A percentile compares a stretch with the other conserved stretches of the same genome.
Conservation (phyloP, 2,888 invertebrate species). For the Galeruca laticollis region DNA sequence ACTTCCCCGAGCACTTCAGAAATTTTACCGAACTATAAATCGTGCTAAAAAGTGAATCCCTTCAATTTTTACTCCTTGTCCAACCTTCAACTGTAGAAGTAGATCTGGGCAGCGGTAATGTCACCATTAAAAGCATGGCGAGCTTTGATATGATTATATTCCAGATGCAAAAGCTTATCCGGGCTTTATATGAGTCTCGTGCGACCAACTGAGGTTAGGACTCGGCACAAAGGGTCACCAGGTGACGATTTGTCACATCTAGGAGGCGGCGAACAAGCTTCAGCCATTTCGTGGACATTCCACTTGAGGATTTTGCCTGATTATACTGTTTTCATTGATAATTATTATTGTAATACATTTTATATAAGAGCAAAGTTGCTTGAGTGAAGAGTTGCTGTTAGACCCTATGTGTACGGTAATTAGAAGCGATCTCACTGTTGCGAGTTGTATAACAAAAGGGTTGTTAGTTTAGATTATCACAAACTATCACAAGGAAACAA, state of each 20-base stretch:
- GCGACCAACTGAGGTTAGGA: conserved; percentile 63
- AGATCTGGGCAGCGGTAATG: conserved; percentile 58
- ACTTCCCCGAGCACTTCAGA: too few relatives aligned
- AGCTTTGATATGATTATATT: conserved; percentile 62
- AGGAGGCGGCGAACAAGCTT: conserved; percentile 63
- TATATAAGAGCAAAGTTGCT: conserved; percentile 21
- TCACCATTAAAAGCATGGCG: conserved; percentile 60
- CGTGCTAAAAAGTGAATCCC: neutral
- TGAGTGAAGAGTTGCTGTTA: neutral
- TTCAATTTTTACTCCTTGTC: conserved; percentile 23
- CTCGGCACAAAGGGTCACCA: conserved; percentile 66
- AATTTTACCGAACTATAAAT: too few relatives aligned
- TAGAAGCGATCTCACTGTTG: conserved; percentile 7
- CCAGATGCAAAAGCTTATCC: conserved; percentile 51
- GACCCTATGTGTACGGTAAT: conserved; percentile 12
- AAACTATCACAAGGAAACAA: too few relatives aligned
- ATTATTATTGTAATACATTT: conserved; percentile 52
- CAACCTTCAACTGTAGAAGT: conserved; percentile 53
- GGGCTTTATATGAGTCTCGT: conserved; percentile 63
- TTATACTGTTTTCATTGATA: conserved; percentile 52
- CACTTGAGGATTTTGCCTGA: conserved; percentile 53
- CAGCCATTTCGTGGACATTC: conserved; percentile 65
- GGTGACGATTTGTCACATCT: conserved; percentile 68
- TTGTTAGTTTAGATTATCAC: too few relatives aligned
- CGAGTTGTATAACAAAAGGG: neutral